Conservation (phyloP, 2,113 vertebrate genomes). For the Callipepla squamata region DNA sequence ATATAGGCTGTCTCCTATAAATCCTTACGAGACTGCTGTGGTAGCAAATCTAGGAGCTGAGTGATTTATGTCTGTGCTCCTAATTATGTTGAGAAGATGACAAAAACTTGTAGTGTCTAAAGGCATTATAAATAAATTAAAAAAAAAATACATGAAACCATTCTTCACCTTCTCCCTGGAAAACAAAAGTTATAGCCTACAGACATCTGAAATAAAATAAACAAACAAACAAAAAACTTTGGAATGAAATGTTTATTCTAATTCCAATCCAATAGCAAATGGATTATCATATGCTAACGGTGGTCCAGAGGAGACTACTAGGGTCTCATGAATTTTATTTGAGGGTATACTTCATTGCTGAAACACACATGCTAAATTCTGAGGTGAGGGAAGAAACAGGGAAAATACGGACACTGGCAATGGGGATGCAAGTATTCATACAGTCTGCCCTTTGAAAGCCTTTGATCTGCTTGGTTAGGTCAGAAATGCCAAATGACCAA, state of each 20-base stretch:
- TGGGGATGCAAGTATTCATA: constrained; percentile 39
- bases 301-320: constrained; percentile 5
- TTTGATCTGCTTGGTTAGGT: constrained; percentile 69
- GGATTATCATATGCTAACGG: neutral
- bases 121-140: constrained; percentile 25
- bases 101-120: constrained; percentile 39
- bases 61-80: constrained; percentile 39
- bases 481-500: constrained; percentile 63
- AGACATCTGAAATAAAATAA: constrained; percentile 56
- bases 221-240: neutral
- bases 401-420: constrained; percentile 3
- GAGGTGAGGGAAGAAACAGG: constrained; percentile 35
- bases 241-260: constrained; percentile 45
- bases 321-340: neutral
- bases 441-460: constrained; percentile 42
- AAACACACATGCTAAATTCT: neutral
- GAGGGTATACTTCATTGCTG: neutral
- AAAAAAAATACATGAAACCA: neutral
- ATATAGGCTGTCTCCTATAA: constrained; percentile 12
- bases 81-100: constrained; percentile 38
- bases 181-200: constrained; percentile 50
- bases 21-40: neutral
- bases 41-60: constrained; percentile 12
- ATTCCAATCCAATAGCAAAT: neutral
- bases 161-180: constrained; percentile 56